These are phyloP conservation scores for Aptenodytes patagonicus DNA, from an alignment of 2,113 vertebrate genomes.

Conservation along the genomic window DNA sequence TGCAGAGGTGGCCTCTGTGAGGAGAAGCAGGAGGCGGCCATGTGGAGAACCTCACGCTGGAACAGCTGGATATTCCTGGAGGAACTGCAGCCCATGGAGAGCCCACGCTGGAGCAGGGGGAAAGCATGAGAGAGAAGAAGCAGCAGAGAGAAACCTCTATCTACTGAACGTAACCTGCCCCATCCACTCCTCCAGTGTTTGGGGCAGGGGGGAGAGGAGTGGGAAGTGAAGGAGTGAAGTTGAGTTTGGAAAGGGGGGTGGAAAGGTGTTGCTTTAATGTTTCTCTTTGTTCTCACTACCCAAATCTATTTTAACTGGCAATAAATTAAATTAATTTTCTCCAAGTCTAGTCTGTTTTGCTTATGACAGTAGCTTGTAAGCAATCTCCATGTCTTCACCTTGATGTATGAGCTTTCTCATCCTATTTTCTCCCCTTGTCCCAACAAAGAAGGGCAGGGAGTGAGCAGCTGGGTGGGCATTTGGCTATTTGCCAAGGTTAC, in stretches of 20 bases:
- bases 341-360: not conserved
- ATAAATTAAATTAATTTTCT: not conserved
- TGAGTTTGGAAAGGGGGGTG: fast-evolving
- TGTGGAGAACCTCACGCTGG: not conserved
- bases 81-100: fast-evolving
- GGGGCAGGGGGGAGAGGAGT: not conserved
- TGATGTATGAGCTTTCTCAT: not conserved
- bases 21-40: not conserved
- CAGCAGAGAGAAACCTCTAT: not conserved
- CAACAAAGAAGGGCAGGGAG: not conserved
- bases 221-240: not conserved
- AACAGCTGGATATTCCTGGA: not conserved
- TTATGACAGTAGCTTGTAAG: not conserved
- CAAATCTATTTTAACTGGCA: not conserved
- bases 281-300: not conserved
- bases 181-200: not conserved
- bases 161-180: not conserved
- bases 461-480: not conserved
- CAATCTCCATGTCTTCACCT: not conserved
- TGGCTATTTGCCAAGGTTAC: not conserved
- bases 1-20: not conserved
- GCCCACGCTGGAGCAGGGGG: fast-evolving
- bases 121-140: not conserved
- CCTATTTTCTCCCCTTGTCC: not conserved
- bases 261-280: not conserved